Conservation (phyloP, 2,888 invertebrate genomes). For the Drosophila lacicola region DNA sequence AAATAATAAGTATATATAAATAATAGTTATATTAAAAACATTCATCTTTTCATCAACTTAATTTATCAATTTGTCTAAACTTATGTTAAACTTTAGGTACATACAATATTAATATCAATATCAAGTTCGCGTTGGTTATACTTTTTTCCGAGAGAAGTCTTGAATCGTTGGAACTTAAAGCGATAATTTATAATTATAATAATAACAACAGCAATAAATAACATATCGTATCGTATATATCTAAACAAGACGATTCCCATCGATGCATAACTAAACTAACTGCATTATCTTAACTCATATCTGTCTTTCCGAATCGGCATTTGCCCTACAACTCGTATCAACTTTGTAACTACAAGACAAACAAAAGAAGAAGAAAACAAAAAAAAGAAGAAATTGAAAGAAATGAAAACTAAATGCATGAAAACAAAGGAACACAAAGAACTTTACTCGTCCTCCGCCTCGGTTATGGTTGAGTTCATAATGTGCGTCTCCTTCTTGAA, state of each 20-base stretch:
- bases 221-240: slow-evolving; percentile 34
- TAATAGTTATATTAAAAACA: slow-evolving; percentile 37
- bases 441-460: slow-evolving; percentile 88
- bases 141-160: slow-evolving; percentile 42
- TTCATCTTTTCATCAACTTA: slow-evolving; percentile 44
- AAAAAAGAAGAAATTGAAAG: slow-evolving; percentile 41
- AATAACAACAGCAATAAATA: slow-evolving; percentile 65
- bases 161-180: slow-evolving; percentile 44
- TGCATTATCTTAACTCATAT: slow-evolving; percentile 45
- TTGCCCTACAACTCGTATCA: slow-evolving; percentile 48
- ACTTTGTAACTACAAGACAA: slow-evolving; percentile 61
- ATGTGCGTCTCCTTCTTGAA: slow-evolving; percentile 86
- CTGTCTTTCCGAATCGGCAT: slow-evolving; percentile 53
- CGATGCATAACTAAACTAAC: slow-evolving; percentile 52
- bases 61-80: slow-evolving; percentile 53
- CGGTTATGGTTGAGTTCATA: slow-evolving; percentile 89
- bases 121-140: slow-evolving; percentile 45
- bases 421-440: slow-evolving; percentile 29
- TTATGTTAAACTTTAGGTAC: slow-evolving; percentile 57
- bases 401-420: slow-evolving; percentile 61
- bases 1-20: slow-evolving; percentile 12
- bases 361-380: slow-evolving; percentile 28
- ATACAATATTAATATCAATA: slow-evolving; percentile 57
- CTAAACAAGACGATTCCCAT: slow-evolving; percentile 33
- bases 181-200: slow-evolving; percentile 36